These are phyloP conservation scores for Danaus chrysippus DNA, from an alignment of 2,888 invertebrate genomes.

Conservation along the genomic window DNA sequence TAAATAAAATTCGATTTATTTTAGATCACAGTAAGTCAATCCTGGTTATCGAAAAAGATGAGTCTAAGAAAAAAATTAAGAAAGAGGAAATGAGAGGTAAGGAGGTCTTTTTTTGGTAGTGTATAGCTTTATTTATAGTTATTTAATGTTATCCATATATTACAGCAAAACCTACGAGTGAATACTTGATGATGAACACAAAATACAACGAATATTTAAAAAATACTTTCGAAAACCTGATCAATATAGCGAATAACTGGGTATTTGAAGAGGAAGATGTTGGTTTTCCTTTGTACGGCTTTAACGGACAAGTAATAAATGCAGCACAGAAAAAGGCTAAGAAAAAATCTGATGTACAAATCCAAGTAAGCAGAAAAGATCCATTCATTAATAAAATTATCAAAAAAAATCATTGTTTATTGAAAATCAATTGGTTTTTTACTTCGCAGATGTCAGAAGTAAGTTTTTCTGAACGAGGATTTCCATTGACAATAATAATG, in stretches of 20 bases:
- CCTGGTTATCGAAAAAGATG: constrained; percentile 40
- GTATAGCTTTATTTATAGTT: neutral
- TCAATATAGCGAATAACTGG: constrained; percentile 69
- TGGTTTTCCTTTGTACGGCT: constrained; percentile 51
- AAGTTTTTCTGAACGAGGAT: constrained; percentile 53
- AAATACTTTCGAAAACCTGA: constrained; percentile 54
- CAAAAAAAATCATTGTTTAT: neutral
- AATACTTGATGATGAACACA: constrained; percentile 52
- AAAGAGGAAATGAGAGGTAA: constrained; percentile 60
- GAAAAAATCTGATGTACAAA: constrained; percentile 60
- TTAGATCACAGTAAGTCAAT: constrained; percentile 47
- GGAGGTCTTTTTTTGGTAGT: neutral
- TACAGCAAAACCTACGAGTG: constrained; percentile 54
- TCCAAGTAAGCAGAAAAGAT: constrained; percentile 41
- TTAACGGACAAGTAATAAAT: constrained; percentile 58
- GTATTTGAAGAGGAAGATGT: constrained; percentile 56
- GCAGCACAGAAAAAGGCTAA: constrained; percentile 56
- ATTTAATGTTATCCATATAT: constrained; percentile 13
- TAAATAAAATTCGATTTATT: constrained; percentile 11
- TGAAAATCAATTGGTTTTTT: constrained; percentile 6
- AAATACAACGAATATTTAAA: constrained; percentile 66
- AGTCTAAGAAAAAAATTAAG: constrained; percentile 60
- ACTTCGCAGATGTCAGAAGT: constrained; percentile 50
- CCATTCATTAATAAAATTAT: no score
- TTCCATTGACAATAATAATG: constrained; percentile 60